phyloP scores from a whole-genome alignment of 1,140 invertebrate genomes.

The Drosophila biarmipes region DNA sequence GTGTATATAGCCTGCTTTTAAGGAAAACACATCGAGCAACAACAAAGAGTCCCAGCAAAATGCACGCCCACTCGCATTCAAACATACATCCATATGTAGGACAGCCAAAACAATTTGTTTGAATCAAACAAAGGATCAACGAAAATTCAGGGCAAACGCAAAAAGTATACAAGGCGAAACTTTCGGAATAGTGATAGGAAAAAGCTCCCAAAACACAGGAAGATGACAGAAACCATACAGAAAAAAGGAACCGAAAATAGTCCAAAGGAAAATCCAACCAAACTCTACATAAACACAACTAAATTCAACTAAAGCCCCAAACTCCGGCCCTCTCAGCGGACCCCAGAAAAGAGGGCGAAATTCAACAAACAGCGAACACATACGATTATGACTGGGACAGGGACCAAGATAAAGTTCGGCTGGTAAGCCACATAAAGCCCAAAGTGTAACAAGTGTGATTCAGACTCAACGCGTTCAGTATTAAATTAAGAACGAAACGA shows the following conservation, averaged over 20 bases:
- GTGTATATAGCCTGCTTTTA: conserved; percentile 39
- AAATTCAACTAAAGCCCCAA: conserved; percentile 42
- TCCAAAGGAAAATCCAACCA: conserved; percentile 17
- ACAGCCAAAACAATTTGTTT: conserved; percentile 61
- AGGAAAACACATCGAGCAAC: conserved; percentile 40
- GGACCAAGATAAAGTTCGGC: conserved; percentile 29
- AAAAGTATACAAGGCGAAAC: conserved; percentile 43
- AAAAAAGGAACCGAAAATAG: conserved; percentile 33
- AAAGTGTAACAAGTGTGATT: conserved; percentile 47
- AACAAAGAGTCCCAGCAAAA: conserved; percentile 32
- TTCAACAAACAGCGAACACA: conserved; percentile 30
- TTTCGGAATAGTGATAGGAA: conserved; percentile 41
- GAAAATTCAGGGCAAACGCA: conserved; percentile 18
- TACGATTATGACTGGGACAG: conserved; percentile 28
- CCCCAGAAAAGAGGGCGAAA: conserved; percentile 13
- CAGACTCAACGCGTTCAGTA: conserved; percentile 20
- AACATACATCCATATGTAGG: conserved; percentile 33
- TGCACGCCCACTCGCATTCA: conserved; percentile 28
- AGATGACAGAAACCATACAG: conserved; percentile 27
- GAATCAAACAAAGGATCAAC: conserved; percentile 53
- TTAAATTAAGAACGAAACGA: conserved; percentile 39
- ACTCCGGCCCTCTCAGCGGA: conserved; percentile 4
- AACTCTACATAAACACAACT: conserved; percentile 45
- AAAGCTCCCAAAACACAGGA: conserved; percentile 17
- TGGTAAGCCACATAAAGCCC: conserved; percentile 34